Evolutionary conservation across 1,140 invertebrate species (phyloP).

Genomic region (Drosophila simulans): DNA sequence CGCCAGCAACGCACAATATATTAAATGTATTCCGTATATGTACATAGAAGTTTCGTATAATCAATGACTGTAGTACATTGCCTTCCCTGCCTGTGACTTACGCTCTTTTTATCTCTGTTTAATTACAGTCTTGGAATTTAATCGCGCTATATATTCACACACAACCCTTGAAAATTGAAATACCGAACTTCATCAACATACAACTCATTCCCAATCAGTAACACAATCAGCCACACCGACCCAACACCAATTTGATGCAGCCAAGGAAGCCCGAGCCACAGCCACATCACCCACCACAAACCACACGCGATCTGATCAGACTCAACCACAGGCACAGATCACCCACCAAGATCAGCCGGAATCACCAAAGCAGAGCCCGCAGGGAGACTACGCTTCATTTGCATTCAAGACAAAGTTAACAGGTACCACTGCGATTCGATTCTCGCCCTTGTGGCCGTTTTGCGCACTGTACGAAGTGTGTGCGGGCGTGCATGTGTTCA

Average conservation of each 20-base stretch:
- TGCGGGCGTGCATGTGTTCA: slow-evolving; percentile 43
- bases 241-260: slow-evolving; percentile 29
- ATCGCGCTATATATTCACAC: slow-evolving; percentile 39
- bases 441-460: slow-evolving; percentile 30
- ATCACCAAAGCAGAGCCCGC: slow-evolving; percentile 9
- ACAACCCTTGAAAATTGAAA: slow-evolving; percentile 30
- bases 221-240: slow-evolving; percentile 18
- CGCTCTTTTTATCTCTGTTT: slow-evolving; percentile 53
- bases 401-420: slow-evolving; percentile 46
- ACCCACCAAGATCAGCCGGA: slow-evolving; percentile 19
- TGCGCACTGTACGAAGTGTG: slow-evolving; percentile 5
- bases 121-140: slow-evolving; percentile 79
- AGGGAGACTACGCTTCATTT: slow-evolving; percentile 33
- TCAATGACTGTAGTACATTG: background rate
- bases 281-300: background rate
- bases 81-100: slow-evolving; percentile 8
- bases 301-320: slow-evolving; percentile 10
- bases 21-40: slow-evolving; percentile 2
- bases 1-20: slow-evolving; percentile 26
- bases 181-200: slow-evolving; percentile 27
- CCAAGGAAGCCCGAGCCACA: slow-evolving; percentile 37
- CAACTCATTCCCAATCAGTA: slow-evolving; percentile 24
- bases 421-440: slow-evolving; percentile 45
- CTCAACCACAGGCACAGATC: slow-evolving; percentile 2
- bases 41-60: background rate